These are phyloP conservation scores for Zaprionus ornatus DNA, from an alignment of 1,140 invertebrate species.

Conservation along the genomic window DNA sequence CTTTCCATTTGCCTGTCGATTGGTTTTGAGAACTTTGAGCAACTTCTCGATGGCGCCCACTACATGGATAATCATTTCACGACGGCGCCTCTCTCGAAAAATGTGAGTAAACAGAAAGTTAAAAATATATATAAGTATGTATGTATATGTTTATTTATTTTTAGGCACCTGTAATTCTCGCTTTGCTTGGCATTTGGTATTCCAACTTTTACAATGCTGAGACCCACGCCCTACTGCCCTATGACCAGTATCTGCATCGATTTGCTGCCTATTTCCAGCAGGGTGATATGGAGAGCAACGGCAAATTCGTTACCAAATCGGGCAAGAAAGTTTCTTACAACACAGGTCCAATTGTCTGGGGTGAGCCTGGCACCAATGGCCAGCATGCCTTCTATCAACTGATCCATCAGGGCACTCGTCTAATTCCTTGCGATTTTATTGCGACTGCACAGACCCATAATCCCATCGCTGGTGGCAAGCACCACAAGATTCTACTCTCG, in stretches of 20 bases:
- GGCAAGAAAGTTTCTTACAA: conserved; percentile 89
- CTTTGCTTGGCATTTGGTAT: conserved; percentile 98
- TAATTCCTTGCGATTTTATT: conserved; percentile 99
- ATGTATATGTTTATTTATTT: conserved; percentile 42
- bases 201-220: conserved; percentile 97
- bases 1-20: conserved; percentile 97
- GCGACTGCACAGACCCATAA: conserved; percentile 97
- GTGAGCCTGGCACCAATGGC: conserved; percentile 99
- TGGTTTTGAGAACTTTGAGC: conserved; percentile 98
- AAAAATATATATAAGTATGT: neutral
- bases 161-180: conserved; percentile 96
- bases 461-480: conserved; percentile 90
- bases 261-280: conserved; percentile 99
- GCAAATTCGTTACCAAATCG: conserved; percentile 95
- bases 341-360: conserved; percentile 97
- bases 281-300: conserved; percentile 99
- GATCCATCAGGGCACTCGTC: conserved; percentile 90
- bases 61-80: conserved; percentile 98
- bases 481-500: conserved; percentile 95
- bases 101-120: conserved; percentile 88
- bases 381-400: conserved; percentile 99
- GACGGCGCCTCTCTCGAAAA: conserved; percentile 94
- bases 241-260: conserved; percentile 99
- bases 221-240: conserved; percentile 97
- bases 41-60: conserved; percentile 95